Conservation (phyloP, 2,888 invertebrate species). For the Alloscopus bannaensis region DNA sequence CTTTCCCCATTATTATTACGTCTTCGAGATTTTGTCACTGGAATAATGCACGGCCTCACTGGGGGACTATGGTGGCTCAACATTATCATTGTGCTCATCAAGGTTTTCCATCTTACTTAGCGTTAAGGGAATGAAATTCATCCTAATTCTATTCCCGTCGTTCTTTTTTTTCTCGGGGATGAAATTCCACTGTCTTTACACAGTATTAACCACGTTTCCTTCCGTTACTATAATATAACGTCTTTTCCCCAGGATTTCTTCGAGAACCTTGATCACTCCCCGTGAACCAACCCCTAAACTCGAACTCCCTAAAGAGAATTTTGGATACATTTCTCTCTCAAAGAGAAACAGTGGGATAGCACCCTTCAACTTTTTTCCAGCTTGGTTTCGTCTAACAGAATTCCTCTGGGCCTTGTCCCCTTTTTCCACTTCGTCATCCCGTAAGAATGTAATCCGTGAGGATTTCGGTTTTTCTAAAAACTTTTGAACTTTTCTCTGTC, state of each 20-base stretch:
- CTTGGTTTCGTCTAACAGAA: constrained; percentile 35
- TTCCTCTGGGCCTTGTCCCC: constrained; percentile 62
- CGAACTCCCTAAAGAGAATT: constrained; percentile 32
- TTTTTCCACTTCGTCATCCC: constrained; percentile 62
- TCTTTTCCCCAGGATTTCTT: constrained; percentile 4
- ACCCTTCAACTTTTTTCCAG: constrained; percentile 50
- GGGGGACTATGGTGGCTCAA: constrained; percentile 38
- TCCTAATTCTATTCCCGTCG: constrained; percentile 55
- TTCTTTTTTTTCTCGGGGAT: constrained; percentile 12
- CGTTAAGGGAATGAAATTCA: constrained; percentile 61
- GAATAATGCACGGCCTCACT: constrained; percentile 48
- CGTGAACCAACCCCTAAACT: constrained; percentile 33
- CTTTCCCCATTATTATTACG: constrained; percentile 54
- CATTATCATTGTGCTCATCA: constrained; percentile 58
- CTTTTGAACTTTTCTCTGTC: constrained; percentile 59
- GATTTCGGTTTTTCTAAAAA: constrained; percentile 54
- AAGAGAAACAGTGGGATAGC: constrained; percentile 27
- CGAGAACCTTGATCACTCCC: constrained; percentile 23
- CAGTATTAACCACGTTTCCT: constrained; percentile 3
- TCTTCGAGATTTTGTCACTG: constrained; percentile 54
- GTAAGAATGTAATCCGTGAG: constrained; percentile 61
- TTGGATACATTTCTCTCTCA: constrained; percentile 34
- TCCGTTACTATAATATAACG: constrained; percentile 1
- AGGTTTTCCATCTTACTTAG: constrained; percentile 63
- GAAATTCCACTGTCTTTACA: neutral